These are phyloP conservation scores for Trinectes maculatus DNA, from an alignment of 2,113 vertebrate species.

Conservation along the genomic window DNA sequence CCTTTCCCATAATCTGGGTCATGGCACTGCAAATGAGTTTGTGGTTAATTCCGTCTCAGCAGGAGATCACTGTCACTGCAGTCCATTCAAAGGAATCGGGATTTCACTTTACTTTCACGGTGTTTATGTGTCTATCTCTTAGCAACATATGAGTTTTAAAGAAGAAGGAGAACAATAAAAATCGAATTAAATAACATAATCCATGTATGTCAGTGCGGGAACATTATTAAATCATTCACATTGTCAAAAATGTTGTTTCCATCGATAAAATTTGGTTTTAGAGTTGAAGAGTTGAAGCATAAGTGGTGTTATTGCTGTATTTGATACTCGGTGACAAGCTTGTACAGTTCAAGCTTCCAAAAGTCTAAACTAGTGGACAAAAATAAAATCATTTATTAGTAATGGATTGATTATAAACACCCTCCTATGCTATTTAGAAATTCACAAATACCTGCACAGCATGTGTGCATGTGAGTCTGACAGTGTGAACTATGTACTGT, in stretches of 20 bases:
- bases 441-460: not conserved
- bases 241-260: no score
- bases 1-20: constrained; percentile 74
- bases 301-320: no score
- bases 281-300: no score
- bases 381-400: no score
- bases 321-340: no score
- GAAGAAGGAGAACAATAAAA: no score
- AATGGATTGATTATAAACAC: not conserved
- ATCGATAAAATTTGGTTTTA: no score
- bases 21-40: constrained; percentile 71
- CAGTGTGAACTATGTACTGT: constrained; percentile 5
- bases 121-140: constrained; percentile 15
- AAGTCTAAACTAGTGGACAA: no score
- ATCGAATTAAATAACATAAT: no score
- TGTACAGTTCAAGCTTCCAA: no score
- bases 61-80: constrained; percentile 71
- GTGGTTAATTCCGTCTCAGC: constrained; percentile 76
- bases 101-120: constrained; percentile 40
- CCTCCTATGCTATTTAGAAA: not conserved
- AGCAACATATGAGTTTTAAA: constrained; percentile 24
- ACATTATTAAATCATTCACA: not conserved
- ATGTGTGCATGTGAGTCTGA: not conserved
- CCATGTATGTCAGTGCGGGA: not conserved
- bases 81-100: constrained; percentile 55